A percentile compares a stretch with the other conserved stretches of the same genome.
Evolutionary conservation across 1,140 invertebrate genomes (phyloP).

Genomic region (Coelopa frigida): DNA sequence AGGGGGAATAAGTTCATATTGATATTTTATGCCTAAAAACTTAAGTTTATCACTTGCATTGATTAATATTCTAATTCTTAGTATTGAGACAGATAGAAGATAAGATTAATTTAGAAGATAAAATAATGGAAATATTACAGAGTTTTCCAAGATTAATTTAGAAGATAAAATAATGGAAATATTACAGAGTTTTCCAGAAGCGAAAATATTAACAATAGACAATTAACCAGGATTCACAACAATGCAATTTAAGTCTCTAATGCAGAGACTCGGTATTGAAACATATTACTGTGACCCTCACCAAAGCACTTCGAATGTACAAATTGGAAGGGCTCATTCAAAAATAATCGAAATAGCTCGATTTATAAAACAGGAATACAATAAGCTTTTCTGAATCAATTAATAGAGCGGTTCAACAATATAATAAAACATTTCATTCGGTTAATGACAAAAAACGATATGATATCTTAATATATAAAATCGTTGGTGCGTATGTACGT

Average conservation of each 20-base stretch:
- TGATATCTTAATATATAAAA: slow-evolving; percentile 24
- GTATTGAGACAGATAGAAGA: slow-evolving; percentile 15
- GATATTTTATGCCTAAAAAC: slow-evolving; percentile 9
- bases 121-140: slow-evolving; percentile 12
- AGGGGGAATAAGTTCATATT: slow-evolving; percentile 4
- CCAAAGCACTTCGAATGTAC: background rate
- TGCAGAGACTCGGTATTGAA: slow-evolving; percentile 1
- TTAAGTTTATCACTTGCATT: slow-evolving; percentile 12
- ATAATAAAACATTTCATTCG: slow-evolving; percentile 8
- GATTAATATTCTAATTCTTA: slow-evolving; percentile 12
- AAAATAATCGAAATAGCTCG: slow-evolving; percentile 7
- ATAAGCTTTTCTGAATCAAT: background rate
- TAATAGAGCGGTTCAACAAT: slow-evolving; percentile 2
- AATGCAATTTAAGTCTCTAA: slow-evolving; percentile 7
- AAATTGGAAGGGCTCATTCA: slow-evolving; percentile 8
- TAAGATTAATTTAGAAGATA: slow-evolving; percentile 11
- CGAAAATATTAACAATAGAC: slow-evolving; percentile 4
- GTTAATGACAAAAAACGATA: slow-evolving; percentile 11
- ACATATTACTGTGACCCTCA: slow-evolving; percentile 1
- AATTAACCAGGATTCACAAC: slow-evolving; percentile 9
- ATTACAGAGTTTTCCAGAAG: slow-evolving; percentile 2
- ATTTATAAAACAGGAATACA: slow-evolving; percentile 7
- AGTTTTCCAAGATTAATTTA: slow-evolving; percentile 6
- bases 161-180: slow-evolving; percentile 11
- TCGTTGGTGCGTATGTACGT: background rate